Evolutionary conservation across 2,797 vertebrate genomes (phyloP).

Genomic region (Platalea minor): DNA sequence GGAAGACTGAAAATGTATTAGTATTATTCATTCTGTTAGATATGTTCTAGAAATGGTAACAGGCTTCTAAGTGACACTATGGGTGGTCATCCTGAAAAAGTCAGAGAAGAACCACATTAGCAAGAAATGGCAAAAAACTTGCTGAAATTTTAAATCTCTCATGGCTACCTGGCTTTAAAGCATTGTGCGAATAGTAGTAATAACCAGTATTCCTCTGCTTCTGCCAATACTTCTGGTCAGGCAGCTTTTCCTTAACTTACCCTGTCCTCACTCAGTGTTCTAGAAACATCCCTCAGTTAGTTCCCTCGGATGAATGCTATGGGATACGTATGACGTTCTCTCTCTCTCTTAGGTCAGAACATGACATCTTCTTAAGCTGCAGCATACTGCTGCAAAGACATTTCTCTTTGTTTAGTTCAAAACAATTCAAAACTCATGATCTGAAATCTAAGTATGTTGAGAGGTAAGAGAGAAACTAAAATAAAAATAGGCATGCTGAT

Average conservation of each 20-base stretch:
- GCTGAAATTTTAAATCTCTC: constrained; percentile 61
- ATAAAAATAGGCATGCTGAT: constrained; percentile 2
- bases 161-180: constrained; percentile 36
- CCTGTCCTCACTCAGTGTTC: not conserved
- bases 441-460: not conserved
- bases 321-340: not conserved
- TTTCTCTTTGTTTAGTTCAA: not conserved
- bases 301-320: not conserved
- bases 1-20: constrained; percentile 45
- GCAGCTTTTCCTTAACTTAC: not conserved
- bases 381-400: not conserved
- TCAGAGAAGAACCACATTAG: constrained; percentile 21
- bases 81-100: constrained; percentile 44
- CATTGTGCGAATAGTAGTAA: constrained; percentile 16
- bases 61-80: constrained; percentile 47
- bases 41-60: constrained; percentile 52
- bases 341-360: not conserved
- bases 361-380: not conserved
- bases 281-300: not conserved
- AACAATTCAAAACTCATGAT: not conserved
- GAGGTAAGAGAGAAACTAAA: not conserved
- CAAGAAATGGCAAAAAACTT: constrained; percentile 34
- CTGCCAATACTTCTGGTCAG: not conserved
- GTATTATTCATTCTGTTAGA: constrained; percentile 23
- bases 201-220: not conserved